A percentile compares a stretch with the other conserved stretches of the same genome.
Evolutionary conservation across 1,140 invertebrate species (phyloP).

Genomic region (Cecropterus lyciades): DNA sequence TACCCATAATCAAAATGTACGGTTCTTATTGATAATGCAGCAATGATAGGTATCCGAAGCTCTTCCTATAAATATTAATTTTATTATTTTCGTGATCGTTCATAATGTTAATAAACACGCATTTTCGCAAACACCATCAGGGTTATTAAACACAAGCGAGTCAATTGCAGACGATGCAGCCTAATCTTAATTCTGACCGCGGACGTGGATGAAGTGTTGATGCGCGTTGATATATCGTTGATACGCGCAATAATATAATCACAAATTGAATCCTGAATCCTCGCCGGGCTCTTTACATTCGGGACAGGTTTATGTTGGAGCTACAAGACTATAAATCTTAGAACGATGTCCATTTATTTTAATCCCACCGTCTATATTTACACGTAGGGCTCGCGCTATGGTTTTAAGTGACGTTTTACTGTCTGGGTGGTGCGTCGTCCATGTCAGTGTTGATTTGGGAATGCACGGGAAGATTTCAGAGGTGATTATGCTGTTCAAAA

Average conservation of each 20-base stretch:
- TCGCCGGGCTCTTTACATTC: slow-evolving; percentile 22
- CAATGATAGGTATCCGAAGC: no score
- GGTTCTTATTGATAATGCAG: no score
- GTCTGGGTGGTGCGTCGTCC: slow-evolving; percentile 63
- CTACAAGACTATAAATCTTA: slow-evolving; percentile 44
- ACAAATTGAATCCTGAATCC: slow-evolving; percentile 43
- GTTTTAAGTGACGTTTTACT: slow-evolving; percentile 65
- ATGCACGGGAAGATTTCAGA: slow-evolving; percentile 37
- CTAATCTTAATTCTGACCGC: slow-evolving; percentile 14
- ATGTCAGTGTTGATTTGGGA: slow-evolving; percentile 35
- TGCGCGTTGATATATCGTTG: slow-evolving; percentile 40
- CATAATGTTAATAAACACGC: neutral
- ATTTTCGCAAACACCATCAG: neutral
- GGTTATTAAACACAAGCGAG: neutral
- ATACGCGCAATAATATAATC: slow-evolving; percentile 40
- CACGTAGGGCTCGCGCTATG: slow-evolving; percentile 40
- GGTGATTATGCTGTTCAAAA: no score
- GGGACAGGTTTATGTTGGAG: slow-evolving; percentile 31
- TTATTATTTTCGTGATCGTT: neutral
- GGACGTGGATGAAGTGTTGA: slow-evolving; percentile 22
- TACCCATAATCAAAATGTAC: no score
- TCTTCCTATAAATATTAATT: no score
- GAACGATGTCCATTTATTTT: slow-evolving; percentile 47
- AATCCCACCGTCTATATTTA: slow-evolving; percentile 65
- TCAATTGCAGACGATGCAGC: neutral